Base-by-base conservation (phyloP, 2,113 vertebrate species). In the Cinclus mexicanus region DNA sequence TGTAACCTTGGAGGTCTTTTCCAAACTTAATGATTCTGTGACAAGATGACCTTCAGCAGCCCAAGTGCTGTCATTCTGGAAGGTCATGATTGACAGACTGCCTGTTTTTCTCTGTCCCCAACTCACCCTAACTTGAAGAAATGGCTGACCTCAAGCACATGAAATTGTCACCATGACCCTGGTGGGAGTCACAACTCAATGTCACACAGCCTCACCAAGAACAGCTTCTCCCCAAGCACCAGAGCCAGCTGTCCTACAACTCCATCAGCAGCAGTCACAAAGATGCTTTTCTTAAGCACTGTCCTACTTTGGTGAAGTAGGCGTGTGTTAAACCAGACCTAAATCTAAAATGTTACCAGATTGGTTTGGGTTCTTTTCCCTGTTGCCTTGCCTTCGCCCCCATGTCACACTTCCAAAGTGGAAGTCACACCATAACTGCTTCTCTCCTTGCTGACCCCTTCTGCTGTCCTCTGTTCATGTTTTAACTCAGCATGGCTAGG, bases 271-370 rank as follows among this genome's bases (percentile, higher is more conserved):
- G 87, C 74, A 49, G 31, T 19, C 1, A 0, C 7, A 22, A 63
- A 76, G 46, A 89, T 67, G 75, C 81, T 87, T 53, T 84, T 79
- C 91, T 70, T 61, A 50, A 91, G 71, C 84, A 72, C 79, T 91
- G 91, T 52, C 91, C 96, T 87, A 91, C 93, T 94, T 91, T 4
- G 25, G 69, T 12, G 5, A 74, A 57, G 84, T 71, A 84, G 89
- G 89, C 15, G 41, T 75, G 59, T 87, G 93, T 87, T 91, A 91
- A 89, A 80, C 85, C 37, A 93, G 82, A 87, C 41, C 93, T 90
- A 90, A 68, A 96, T 87, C 77, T 47, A 81, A 87, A 87, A 74
- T 53, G 71, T 56, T 61, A 44, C 63, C 95, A 90, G 67, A 88
- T 82, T 20, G 50, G 70, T 64, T 85, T 28, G 25, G 57, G 33